Base-by-base conservation (phyloP, 2,113 vertebrate genomes). In the Mixornis gularis region DNA sequence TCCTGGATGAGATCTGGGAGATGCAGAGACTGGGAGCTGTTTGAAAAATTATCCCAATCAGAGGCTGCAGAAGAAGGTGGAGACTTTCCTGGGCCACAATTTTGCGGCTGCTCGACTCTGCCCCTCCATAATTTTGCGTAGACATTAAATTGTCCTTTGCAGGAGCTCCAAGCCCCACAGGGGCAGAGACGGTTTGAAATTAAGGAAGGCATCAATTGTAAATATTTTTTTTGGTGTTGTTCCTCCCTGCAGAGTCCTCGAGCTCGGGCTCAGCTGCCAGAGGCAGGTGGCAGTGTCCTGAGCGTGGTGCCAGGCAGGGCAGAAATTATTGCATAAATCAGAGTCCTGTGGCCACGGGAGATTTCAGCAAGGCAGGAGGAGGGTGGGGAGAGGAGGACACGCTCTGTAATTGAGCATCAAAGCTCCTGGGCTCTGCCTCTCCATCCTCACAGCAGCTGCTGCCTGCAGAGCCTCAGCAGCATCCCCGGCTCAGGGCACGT, bases 401-500 rank as follows among this genome's bases (percentile, higher is more conserved):
- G 7, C 93, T 89, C 81, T 95, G 51, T 93, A 74, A 95, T 92
- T 93, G 79, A 63, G 85, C 59, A 91, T 85, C 94, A 94, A 91
- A 95, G 85, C 55, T 87, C 21, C 62, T 34, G 29, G 38, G 12
- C 59, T n/a, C 63, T 85, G 40, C 79, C 63, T 62, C 81, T 70
- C 22, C 7, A 26, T 36, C 59, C 14, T 1, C 58, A 52, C 7
- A 0, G 30, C 7, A 90, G 86, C 78, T 77, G 73, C n/a, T 93
- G 49, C 72, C 41, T 44, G 86, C 63, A 1, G 4, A 20, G 63
- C 34, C 34, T 25, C 41, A 24, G 22, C 21, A 72, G 71, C 79
- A 66, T 79, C 90, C 48, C 32, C 5, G 0, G 8, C 30, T 1
- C 27, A 29, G 53, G 63, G 16, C 43, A 26, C 65, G 22, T 0